phyloP scores from a whole-genome alignment of 2,888 invertebrate species.

The Laspeyria flexula region DNA sequence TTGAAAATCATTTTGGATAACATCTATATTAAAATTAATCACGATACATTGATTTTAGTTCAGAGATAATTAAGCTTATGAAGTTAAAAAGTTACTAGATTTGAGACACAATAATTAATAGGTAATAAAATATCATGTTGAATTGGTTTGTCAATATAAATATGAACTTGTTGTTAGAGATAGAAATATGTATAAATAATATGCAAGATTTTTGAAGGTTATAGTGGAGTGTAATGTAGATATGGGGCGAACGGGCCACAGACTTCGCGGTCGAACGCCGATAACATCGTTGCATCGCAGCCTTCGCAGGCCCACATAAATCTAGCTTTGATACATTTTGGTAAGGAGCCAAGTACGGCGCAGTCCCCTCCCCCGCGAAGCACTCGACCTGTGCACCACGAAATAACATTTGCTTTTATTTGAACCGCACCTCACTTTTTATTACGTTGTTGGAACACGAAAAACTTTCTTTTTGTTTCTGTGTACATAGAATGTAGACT shows the following conservation, averaged over 20 bases:
- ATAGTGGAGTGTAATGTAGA: constrained; percentile 16
- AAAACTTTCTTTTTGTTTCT: constrained; percentile 19
- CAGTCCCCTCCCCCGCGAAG: constrained; percentile 50
- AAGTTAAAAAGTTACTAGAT: no score
- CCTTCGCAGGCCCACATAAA: constrained; percentile 80
- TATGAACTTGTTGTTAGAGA: not conserved
- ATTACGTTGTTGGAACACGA: constrained; percentile 30
- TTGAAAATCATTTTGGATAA: no score
- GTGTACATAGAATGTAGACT: constrained; percentile 9
- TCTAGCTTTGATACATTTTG: constrained; percentile 84
- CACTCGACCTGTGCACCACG: constrained; percentile 55
- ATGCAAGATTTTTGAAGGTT: not conserved
- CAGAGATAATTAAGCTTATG: no score
- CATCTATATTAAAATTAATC: no score
- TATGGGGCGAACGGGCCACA: constrained; percentile 27
- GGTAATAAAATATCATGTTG: no score
- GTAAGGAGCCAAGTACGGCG: constrained; percentile 78
- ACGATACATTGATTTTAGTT: no score
- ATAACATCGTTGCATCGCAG: constrained; percentile 67
- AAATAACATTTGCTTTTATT: constrained; percentile 63
- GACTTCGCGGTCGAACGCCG: constrained; percentile 51
- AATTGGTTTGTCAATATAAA: no score
- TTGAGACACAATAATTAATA: no score
- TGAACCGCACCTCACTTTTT: constrained; percentile 43
- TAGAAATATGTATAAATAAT: not conserved